Percentiles rank a stretch among this genome's conserved stretches.
These are phyloP conservation scores for Sinodicranocentrus sp. DNA, from an alignment of 2,888 invertebrate species.

Conservation along the genomic window DNA sequence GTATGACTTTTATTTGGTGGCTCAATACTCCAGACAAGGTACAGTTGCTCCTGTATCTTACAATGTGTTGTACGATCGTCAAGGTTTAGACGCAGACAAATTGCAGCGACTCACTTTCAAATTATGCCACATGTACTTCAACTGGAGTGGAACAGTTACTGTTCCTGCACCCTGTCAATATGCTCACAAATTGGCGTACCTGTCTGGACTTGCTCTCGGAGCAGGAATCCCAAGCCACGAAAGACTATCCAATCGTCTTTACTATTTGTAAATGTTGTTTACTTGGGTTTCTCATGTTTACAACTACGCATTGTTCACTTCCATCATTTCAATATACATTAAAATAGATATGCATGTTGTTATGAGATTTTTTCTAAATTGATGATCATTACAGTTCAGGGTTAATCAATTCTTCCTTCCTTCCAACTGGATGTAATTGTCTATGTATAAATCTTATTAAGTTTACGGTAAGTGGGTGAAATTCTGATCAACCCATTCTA, in stretches of 20 bases:
- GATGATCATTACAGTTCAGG: no score
- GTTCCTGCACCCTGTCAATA: constrained; percentile 81
- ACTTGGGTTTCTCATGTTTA: no score
- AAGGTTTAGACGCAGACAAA: constrained; percentile 85
- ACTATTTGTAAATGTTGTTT: constrained; percentile 48
- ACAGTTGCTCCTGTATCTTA: constrained; percentile 95
- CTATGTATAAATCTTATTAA: no score
- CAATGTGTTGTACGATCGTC: constrained; percentile 89
- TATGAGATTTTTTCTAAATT: no score
- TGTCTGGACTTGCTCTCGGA: constrained; percentile 78
- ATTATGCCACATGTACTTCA: constrained; percentile 92
- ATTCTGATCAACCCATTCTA: no score
- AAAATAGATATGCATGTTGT: no score
- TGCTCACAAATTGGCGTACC: constrained; percentile 81
- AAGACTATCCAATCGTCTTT: constrained; percentile 48
- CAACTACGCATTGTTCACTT: no score
- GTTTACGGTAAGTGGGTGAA: no score
- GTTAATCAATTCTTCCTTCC: no score
- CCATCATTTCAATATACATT: no score
- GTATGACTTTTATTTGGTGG: constrained; percentile 94
- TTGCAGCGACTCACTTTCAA: constrained; percentile 91
- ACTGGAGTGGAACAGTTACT: constrained; percentile 84
- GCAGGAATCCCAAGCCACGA: constrained; percentile 49
- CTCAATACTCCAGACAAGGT: constrained; percentile 91
- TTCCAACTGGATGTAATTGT: no score